Conservation (phyloP, 2,888 invertebrate species). For the Cantharis rufa region DNA sequence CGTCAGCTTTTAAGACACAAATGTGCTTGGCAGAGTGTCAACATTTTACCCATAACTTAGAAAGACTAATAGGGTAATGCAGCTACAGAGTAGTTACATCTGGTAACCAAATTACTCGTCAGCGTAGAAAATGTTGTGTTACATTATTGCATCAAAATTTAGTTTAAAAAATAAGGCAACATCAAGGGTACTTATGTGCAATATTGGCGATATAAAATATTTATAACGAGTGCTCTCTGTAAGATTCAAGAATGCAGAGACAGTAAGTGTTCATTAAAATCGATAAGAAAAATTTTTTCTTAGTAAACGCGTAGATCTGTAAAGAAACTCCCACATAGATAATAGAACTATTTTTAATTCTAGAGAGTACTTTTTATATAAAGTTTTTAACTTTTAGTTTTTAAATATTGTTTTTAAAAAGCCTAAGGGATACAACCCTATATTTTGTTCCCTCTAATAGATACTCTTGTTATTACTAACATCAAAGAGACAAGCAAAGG, state of each 20-base stretch:
- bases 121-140: not conserved
- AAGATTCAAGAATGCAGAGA: not conserved
- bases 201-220: not conserved
- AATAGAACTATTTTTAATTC: no score
- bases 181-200: not conserved
- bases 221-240: not conserved
- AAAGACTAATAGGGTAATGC: not conserved
- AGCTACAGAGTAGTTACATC: not conserved
- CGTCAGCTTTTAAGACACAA: slow-evolving; percentile 9
- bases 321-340: not conserved
- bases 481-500: no score
- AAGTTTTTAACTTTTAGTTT: no score
- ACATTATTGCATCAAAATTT: not conserved
- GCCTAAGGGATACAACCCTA: no score
- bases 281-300: not conserved
- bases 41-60: slow-evolving; percentile 5
- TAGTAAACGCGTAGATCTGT: not conserved
- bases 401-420: no score
- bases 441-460: no score
- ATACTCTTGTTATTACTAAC: no score
- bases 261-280: not conserved
- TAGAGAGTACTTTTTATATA: no score
- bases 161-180: not conserved
- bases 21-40: not conserved
- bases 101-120: not conserved